phyloP scores from a whole-genome alignment of 2,113 vertebrate species.

The Tragelaphus imberbis region DNA sequence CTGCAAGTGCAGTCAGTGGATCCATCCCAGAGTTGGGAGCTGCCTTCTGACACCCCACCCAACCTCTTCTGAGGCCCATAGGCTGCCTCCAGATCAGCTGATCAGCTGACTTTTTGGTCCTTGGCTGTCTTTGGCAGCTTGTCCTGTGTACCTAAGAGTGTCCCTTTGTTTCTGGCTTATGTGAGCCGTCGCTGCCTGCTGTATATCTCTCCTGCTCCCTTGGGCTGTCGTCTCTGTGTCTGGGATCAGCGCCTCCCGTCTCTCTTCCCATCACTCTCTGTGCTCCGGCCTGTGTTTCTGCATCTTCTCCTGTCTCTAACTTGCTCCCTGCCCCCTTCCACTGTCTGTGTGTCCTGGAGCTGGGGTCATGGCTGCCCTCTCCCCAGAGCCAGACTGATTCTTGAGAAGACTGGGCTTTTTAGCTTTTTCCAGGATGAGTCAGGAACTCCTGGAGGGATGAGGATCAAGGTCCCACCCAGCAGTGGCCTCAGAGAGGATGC shows the following conservation, averaged over 20 bases:
- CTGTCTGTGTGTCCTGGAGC: not conserved
- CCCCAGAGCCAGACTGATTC: not conserved
- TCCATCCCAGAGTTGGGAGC: not conserved
- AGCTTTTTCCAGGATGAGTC: conserved; percentile 39
- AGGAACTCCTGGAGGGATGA: not conserved
- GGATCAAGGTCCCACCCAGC: not conserved
- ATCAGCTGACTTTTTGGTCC: not conserved
- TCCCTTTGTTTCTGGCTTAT: not conserved
- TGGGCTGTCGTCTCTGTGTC: not conserved
- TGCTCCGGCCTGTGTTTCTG: not conserved
- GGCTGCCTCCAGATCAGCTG: not conserved
- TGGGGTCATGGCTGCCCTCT: not conserved
- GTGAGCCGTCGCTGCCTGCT: not conserved
- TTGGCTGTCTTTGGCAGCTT: not conserved
- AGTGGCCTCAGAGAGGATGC: not conserved
- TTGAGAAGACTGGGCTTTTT: not conserved
- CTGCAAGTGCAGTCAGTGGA: not conserved
- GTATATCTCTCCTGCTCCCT: not conserved
- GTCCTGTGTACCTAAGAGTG: not conserved
- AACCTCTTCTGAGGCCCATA: not conserved
- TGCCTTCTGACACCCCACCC: not conserved
- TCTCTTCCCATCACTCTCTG: not conserved
- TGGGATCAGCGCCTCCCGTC: not conserved
- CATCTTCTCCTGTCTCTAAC: not conserved
- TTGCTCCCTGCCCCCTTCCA: not conserved